Conservation (phyloP, 2,888 invertebrate genomes). For the Pasiphila rectangulata region DNA sequence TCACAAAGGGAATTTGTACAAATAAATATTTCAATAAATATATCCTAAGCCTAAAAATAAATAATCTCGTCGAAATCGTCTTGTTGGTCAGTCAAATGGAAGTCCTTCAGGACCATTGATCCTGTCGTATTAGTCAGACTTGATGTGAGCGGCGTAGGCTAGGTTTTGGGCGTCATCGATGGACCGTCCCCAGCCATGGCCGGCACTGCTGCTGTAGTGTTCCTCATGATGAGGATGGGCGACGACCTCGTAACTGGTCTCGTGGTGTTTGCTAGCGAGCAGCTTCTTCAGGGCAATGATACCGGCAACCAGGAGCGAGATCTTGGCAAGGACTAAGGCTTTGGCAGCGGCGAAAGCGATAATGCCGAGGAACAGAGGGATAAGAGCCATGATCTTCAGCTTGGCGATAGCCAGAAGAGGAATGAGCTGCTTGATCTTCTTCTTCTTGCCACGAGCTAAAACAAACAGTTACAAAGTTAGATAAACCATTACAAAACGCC, state of each 20-base stretch:
- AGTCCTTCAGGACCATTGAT: conserved; percentile 42
- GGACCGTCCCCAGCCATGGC: conserved; percentile 85
- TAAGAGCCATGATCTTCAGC: conserved; percentile 87
- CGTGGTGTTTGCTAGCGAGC: conserved; percentile 84
- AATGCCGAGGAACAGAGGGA: conserved; percentile 86
- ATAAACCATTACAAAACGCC: background rate
- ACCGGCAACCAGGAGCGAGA: conserved; percentile 88
- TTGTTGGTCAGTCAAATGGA: conserved; percentile 10
- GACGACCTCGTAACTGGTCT: conserved; percentile 89
- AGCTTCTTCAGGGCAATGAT: conserved; percentile 86
- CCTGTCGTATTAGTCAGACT: conserved; percentile 56
- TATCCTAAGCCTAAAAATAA: conserved; percentile 67
- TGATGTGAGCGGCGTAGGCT: conserved; percentile 81
- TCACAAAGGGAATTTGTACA: conserved; percentile 59
- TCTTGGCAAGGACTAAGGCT: conserved; percentile 90
- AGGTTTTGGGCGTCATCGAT: conserved; percentile 78
- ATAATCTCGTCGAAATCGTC: conserved; percentile 29
- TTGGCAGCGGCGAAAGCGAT: conserved; percentile 92
- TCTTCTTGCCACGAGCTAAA: conserved; percentile 89
- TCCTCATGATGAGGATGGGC: conserved; percentile 84
- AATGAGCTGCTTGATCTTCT: conserved; percentile 87
- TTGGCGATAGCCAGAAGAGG: conserved; percentile 88
- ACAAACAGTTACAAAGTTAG: background rate
- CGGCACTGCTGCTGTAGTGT: conserved; percentile 72
- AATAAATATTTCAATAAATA: conserved; percentile 72